A percentile compares a stretch with the other conserved stretches of the same genome.
Conservation (phyloP, 2,113 vertebrate species). For the Lipophrys pholis region DNA sequence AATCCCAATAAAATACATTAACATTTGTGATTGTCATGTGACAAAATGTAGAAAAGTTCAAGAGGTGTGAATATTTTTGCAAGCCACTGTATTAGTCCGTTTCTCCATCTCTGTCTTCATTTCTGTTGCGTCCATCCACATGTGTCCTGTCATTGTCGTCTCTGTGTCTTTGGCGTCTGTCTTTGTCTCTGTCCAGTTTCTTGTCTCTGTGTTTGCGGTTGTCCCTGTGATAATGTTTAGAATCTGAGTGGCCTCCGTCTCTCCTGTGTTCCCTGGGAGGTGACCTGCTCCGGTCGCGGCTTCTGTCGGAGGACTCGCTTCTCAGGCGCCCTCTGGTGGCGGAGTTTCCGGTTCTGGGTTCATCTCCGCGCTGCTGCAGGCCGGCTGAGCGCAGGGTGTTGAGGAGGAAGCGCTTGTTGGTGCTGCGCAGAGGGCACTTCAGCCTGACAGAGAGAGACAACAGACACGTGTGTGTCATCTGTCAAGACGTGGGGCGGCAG, state of each 20-base stretch:
- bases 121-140: conserved; percentile 45
- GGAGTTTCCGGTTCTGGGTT: conserved; percentile 66
- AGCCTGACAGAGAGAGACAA: conserved; percentile 84
- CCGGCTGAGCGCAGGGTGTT: conserved; percentile 94
- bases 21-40: too few species aligned
- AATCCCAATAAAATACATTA: too few species aligned
- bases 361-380: conserved; percentile 73
- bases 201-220: conserved; percentile 49
- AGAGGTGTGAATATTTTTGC: too few species aligned
- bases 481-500: background rate
- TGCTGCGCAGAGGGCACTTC: conserved; percentile 93
- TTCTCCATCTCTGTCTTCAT: conserved; percentile 44
- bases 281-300: conserved; percentile 58
- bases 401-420: conserved; percentile 96
- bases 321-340: conserved; percentile 33
- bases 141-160: conserved; percentile 46
- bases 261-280: conserved; percentile 52
- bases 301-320: conserved; percentile 48
- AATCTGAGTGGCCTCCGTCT: conserved; percentile 31
- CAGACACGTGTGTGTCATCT: background rate
- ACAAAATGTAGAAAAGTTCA: too few species aligned
- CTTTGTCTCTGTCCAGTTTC: conserved; percentile 54
- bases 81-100: too few species aligned
- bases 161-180: conserved; percentile 43
- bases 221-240: conserved; percentile 52